phyloP scores from a whole-genome alignment of 2,113 vertebrate genomes.

The Pyxicephalus adspersus region DNA sequence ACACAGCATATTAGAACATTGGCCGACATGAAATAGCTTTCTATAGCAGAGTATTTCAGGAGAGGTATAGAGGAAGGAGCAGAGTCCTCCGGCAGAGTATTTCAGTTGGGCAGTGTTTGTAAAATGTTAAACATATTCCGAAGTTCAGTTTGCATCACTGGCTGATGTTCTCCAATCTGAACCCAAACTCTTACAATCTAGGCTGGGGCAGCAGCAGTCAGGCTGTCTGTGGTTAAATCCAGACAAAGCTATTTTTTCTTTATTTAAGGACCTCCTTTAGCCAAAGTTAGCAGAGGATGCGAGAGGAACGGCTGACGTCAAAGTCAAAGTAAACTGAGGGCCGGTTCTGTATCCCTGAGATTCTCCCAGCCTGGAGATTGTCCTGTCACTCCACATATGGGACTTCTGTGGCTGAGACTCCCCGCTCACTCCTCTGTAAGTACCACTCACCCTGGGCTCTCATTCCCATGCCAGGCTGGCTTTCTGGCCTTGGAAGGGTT shows the following conservation, averaged over 20 bases:
- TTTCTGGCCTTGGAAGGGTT: too few relatives aligned
- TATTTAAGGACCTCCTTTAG: slow-evolving; percentile 62
- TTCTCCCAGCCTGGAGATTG: slow-evolving; percentile 40
- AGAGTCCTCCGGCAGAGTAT: too few relatives aligned
- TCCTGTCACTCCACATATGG: slow-evolving; percentile 25
- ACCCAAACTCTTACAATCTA: background rate
- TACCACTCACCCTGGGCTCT: slow-evolving; percentile 29
- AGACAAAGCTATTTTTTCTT: slow-evolving; percentile 13
- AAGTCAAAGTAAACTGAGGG: slow-evolving; percentile 68
- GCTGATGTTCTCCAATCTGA: background rate
- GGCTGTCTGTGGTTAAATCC: background rate
- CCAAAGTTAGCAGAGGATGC: slow-evolving; percentile 65
- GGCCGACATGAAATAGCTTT: too few relatives aligned
- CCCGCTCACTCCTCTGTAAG: slow-evolving; percentile 45
- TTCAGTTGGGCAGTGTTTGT: too few relatives aligned
- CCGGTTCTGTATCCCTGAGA: slow-evolving; percentile 61
- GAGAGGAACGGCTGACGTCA: slow-evolving; percentile 71
- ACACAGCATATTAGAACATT: too few relatives aligned
- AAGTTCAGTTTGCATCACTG: too few relatives aligned
- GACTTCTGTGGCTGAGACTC: slow-evolving; percentile 48
- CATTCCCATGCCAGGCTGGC: too few relatives aligned
- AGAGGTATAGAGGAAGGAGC: too few relatives aligned
- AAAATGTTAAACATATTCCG: too few relatives aligned
- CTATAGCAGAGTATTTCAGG: too few relatives aligned
- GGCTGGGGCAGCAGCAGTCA: background rate